A percentile compares a stretch with the other conserved stretches of the same genome.
phyloP scores from a whole-genome alignment of 1,140 invertebrate genomes.

The Bombus waltoni region DNA sequence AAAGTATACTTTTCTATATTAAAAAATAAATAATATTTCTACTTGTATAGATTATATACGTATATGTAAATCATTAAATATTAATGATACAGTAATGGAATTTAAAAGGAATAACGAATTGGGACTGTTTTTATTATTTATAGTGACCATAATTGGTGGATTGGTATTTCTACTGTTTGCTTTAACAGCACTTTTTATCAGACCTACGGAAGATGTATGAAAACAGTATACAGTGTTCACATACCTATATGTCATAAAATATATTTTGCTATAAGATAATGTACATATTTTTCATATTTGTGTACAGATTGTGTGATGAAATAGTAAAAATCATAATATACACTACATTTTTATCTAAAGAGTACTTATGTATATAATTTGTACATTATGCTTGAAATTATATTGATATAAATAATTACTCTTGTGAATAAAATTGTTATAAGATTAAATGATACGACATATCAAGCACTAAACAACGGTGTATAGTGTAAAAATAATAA shows the following conservation, averaged over 20 bases:
- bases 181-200: constrained; percentile 92
- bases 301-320: not conserved
- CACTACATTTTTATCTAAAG: not conserved
- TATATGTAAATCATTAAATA: not conserved
- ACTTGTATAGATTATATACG: not conserved
- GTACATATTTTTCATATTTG: constrained; percentile 3
- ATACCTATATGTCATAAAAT: not conserved
- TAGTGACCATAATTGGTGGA: constrained; percentile 96
- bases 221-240: not conserved
- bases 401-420: constrained; percentile 8
- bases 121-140: constrained; percentile 75
- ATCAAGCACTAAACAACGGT: not conserved
- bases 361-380: constrained; percentile 13
- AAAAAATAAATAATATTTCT: not conserved
- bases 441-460: not conserved
- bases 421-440: not conserved
- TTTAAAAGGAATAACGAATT: not conserved
- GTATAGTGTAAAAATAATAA: not conserved
- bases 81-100: not conserved
- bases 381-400: constrained; percentile 2
- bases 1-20: constrained; percentile 57
- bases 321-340: constrained; percentile 16
- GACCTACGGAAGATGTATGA: constrained; percentile 79
- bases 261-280: constrained; percentile 40
- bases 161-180: constrained; percentile 97